Conservation (phyloP, 2,888 invertebrate genomes). For the Agrochola lychnidis region DNA sequence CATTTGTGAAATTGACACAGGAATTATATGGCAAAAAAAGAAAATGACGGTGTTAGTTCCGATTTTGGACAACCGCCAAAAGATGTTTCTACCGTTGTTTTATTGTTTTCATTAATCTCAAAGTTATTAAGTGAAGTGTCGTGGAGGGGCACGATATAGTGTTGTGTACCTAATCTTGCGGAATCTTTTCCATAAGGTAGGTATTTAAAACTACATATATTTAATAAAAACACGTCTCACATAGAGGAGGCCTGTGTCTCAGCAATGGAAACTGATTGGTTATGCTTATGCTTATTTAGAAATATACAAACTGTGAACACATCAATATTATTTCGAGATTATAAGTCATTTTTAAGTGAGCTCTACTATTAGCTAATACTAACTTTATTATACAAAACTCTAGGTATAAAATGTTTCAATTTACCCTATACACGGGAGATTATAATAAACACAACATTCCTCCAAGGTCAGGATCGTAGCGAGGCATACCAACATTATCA, state of each 20-base stretch:
- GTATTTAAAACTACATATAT: neutral
- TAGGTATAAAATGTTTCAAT: slow-evolving; percentile 3
- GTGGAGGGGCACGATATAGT: neutral
- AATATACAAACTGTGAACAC: neutral
- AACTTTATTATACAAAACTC: neutral
- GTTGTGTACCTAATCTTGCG: neutral
- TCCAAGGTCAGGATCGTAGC: slow-evolving; percentile 39
- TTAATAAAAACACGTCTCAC: neutral
- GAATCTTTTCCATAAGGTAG: neutral
- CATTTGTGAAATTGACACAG: neutral
- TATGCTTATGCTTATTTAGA: neutral
- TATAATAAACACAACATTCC: slow-evolving; percentile 39
- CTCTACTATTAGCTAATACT: neutral
- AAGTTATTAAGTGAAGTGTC: neutral
- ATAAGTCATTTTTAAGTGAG: neutral
- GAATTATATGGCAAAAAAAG: neutral
- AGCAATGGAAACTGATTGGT: neutral
- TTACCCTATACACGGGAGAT: slow-evolving; percentile 24
- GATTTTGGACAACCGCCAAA: neutral
- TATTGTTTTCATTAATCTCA: neutral
- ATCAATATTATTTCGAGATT: neutral
- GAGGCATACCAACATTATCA: slow-evolving; percentile 28
- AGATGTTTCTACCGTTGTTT: neutral
- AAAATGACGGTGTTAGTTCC: neutral
- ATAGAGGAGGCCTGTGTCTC: neutral